Percentiles rank a stretch among this genome's conserved stretches.
phyloP scores from a whole-genome alignment of 2,888 invertebrate species.

The Tuberolachnus salignus region DNA sequence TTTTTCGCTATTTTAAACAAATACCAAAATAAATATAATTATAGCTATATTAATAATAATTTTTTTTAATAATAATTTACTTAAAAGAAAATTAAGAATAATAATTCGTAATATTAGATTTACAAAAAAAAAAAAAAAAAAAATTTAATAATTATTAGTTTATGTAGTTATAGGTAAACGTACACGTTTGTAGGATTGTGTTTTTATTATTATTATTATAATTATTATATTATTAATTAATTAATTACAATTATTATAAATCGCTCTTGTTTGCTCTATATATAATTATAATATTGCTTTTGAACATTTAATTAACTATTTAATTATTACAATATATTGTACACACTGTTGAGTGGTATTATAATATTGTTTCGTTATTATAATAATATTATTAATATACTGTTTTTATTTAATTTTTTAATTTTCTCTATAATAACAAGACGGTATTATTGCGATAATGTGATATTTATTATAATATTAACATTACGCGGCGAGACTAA shows the following conservation, averaged over 20 bases:
- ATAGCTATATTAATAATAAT: constrained; percentile 19
- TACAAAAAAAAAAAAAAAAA: too few relatives aligned
- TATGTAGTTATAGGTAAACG: constrained; percentile 4
- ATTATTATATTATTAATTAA: too few relatives aligned
- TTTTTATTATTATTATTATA: constrained; percentile 21
- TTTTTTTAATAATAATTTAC: constrained; percentile 6
- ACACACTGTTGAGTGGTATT: too few relatives aligned
- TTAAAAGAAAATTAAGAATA: not conserved
- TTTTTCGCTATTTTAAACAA: constrained; percentile 15
- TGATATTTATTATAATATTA: too few relatives aligned
- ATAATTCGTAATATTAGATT: too few relatives aligned
- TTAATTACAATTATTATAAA: not conserved
- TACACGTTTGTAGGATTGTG: constrained; percentile 39
- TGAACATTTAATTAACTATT: not conserved
- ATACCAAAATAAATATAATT: constrained; percentile 15
- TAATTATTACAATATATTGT: not conserved
- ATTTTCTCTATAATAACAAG: too few relatives aligned
- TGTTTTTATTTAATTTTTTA: too few relatives aligned
- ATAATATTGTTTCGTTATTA: too few relatives aligned
- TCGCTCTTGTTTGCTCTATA: constrained; percentile 51
- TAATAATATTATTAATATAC: too few relatives aligned
- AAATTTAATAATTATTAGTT: constrained; percentile 2
- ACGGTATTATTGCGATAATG: too few relatives aligned
- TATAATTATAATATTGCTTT: constrained; percentile 27
- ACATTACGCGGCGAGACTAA: too few relatives aligned